Conservation (phyloP, 2,888 invertebrate genomes). For the Seladonia tumulorum region DNA sequence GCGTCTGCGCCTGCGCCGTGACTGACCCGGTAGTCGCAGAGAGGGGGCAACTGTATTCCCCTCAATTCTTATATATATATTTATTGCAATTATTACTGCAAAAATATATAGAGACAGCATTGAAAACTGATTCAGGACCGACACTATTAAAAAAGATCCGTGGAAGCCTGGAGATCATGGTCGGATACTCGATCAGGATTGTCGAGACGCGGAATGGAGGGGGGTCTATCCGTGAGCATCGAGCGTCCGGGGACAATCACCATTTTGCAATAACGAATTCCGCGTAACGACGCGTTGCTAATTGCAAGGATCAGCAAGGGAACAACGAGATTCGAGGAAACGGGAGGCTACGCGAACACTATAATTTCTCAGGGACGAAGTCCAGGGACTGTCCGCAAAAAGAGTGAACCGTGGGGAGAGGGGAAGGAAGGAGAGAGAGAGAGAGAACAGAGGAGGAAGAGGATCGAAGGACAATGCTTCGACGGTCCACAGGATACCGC, state of each 20-base stretch:
- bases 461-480: slow-evolving; percentile 40
- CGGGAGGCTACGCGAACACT: slow-evolving; percentile 15
- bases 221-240: background rate
- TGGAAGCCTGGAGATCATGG: background rate
- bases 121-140: no score
- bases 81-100: no score
- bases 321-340: slow-evolving; percentile 46
- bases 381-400: slow-evolving; percentile 27
- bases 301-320: slow-evolving; percentile 25
- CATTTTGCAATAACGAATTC: slow-evolving; percentile 43
- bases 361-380: slow-evolving; percentile 45
- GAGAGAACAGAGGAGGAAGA: background rate
- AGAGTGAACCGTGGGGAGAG: background rate
- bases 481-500: background rate
- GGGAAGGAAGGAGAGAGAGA: no score
- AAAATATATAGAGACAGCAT: no score
- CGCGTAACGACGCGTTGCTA: slow-evolving; percentile 29
- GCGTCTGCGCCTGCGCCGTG: no score
- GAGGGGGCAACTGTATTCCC: no score
- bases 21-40: no score
- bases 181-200: background rate
- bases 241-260: background rate
- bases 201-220: background rate
- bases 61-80: no score
- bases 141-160: background rate